phyloP scores from a whole-genome alignment of 2,113 vertebrate genomes.

The Parus major region DNA sequence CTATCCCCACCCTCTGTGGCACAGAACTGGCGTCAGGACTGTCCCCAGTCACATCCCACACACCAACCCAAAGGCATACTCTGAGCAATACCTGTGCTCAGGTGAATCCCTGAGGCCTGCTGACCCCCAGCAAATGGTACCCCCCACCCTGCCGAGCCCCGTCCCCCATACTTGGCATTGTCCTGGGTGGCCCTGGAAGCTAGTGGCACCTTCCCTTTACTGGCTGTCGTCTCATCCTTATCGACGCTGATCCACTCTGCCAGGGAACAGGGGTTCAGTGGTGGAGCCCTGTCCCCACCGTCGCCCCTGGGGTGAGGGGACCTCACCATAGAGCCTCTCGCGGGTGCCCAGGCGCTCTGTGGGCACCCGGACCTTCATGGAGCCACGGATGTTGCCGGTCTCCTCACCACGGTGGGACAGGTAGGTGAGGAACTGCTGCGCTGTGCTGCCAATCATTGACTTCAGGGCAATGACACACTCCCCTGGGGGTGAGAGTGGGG shows the following conservation, averaged over 20 bases:
- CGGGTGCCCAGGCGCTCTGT: conserved; percentile 92
- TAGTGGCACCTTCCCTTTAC: conserved; percentile 80
- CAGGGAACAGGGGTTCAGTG: background rate
- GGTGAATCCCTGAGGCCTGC: no score
- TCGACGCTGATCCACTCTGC: conserved; percentile 97
- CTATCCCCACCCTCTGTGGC: background rate
- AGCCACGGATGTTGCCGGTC: conserved; percentile 94
- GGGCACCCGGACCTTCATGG: conserved; percentile 94
- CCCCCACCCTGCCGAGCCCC: background rate
- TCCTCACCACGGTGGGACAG: conserved; percentile 95
- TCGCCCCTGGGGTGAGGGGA: background rate
- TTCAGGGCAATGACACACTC: conserved; percentile 96
- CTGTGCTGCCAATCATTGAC: conserved; percentile 97
- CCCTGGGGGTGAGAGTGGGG: conserved; percentile 64
- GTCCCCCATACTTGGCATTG: conserved; percentile 77
- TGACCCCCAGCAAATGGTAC: accelerated
- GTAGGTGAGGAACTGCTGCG: conserved; percentile 95
- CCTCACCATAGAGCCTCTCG: conserved; percentile 91
- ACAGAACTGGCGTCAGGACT: background rate
- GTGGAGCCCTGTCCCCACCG: background rate
- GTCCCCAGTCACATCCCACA: background rate
- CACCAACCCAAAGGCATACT: background rate
- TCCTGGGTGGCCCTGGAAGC: conserved; percentile 81
- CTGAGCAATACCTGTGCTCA: background rate
- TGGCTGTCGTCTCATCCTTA: conserved; percentile 87